phyloP scores from a whole-genome alignment of 2,113 vertebrate genomes.

The Saiga tatarica region DNA sequence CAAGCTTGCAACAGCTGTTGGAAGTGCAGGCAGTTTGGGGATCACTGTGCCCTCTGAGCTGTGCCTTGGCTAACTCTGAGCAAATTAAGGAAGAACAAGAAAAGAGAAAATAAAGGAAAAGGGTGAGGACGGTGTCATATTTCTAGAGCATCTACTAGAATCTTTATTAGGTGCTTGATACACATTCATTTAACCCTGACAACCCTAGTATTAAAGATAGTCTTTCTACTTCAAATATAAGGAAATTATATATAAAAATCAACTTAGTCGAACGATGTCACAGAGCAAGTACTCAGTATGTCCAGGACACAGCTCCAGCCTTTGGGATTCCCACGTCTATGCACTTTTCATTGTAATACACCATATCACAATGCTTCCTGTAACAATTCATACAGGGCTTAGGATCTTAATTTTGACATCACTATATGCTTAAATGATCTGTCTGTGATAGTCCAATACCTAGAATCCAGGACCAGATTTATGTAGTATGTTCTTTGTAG shows the following conservation, averaged over 20 bases:
- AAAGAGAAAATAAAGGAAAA: not conserved
- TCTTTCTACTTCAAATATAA: not conserved
- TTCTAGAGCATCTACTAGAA: not conserved
- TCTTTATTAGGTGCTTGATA: not conserved
- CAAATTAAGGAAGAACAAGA: not conserved
- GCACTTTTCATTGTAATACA: not conserved
- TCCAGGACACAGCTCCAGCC: not conserved
- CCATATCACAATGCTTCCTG: not conserved
- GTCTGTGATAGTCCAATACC: not conserved
- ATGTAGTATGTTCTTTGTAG: not conserved
- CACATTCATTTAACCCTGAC: not conserved
- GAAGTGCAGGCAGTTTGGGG: not conserved
- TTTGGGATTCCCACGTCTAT: not conserved
- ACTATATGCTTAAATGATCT: not conserved
- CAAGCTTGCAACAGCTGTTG: not conserved
- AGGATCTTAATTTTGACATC: not conserved
- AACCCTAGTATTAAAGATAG: not conserved
- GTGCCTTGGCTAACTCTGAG: not conserved
- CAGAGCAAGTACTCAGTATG: not conserved
- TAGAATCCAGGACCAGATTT: not conserved
- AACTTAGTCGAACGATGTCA: not conserved
- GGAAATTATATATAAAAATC: not conserved
- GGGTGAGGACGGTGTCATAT: not conserved
- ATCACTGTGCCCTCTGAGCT: not conserved
- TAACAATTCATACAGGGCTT: not conserved